Evolutionary conservation across 2,113 vertebrate genomes (phyloP).

Genomic region (Gorilla gorilla): DNA sequence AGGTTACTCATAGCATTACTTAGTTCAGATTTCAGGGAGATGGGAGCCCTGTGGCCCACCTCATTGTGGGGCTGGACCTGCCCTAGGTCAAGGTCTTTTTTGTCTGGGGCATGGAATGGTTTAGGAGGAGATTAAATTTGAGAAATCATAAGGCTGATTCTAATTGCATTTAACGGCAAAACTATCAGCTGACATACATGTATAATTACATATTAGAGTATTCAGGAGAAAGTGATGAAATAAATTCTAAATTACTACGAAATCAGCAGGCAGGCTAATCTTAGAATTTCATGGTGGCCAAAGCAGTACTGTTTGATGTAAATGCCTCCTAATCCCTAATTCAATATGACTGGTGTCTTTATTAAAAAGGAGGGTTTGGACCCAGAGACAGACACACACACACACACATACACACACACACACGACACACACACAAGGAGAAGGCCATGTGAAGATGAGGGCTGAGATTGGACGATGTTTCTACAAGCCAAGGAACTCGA

Average conservation of each 20-base stretch:
- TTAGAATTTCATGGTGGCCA: background rate
- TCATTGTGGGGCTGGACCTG: background rate
- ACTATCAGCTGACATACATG: background rate
- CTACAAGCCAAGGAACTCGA: background rate
- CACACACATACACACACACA: background rate
- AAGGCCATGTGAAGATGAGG: fast-evolving
- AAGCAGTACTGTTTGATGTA: background rate
- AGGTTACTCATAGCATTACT: background rate
- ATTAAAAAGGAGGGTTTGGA: background rate
- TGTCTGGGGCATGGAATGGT: background rate
- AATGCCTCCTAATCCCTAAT: background rate
- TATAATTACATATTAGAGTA: background rate
- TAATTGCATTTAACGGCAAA: constrained; percentile 26
- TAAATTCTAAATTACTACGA: background rate
- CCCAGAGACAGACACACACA: background rate
- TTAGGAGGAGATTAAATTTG: background rate
- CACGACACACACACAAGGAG: background rate
- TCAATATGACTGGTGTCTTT: background rate
- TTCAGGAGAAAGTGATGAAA: background rate
- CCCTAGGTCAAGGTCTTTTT: background rate
- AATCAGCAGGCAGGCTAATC: background rate
- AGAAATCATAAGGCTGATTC: background rate
- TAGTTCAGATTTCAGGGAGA: background rate
- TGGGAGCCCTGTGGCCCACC: fast-evolving
- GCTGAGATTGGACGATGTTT: background rate